Evolutionary conservation across 1,140 invertebrate species (phyloP), one percentile per base, ranked within the genome.

Genomic region (Drosophila subobscura): DNA sequence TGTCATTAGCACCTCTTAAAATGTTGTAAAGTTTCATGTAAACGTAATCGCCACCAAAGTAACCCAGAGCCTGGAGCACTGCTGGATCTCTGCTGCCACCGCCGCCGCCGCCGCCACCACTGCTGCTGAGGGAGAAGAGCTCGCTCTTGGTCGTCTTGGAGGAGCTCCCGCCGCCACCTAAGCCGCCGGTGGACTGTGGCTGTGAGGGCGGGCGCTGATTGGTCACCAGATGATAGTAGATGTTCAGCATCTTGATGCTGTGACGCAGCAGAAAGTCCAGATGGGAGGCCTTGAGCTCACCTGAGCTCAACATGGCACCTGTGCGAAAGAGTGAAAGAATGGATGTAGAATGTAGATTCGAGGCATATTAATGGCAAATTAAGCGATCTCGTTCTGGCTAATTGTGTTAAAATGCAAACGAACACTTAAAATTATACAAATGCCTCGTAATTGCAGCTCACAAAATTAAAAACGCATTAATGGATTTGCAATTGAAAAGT

Each of bases 1-100:
- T 96, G 8, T 93, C 93, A 92, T 96, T 95, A 41, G 95, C 94
- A 72, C 93, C 94, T 92, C 93, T 95, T 22, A 97, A 89, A 27
- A 95, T 93, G 40, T 96, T 95, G 90, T 95, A 95, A 54, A 97
- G 92, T 90, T 95, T 96, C 81, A 95, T 92, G 90, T 97, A 97
- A 92, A 97, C 95, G 22, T 95, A 94, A 50, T 93, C 92, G 76
- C 93, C 93, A 56, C 92, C 91, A 91, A 96, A 96, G 57, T 93
- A 90, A 55, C 95, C 95, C 65, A 94, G 90, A 16, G 90, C 75
- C 63, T 81, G 92, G 55, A 90, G 54, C 47, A 75, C 29, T 49
- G 77, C 72, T 59, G 67, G 53, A 54, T 90, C 83, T 53, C 55
- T 40, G 37, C 44, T 29, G 37, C 44, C 22, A 40, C 47, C 61